Percentiles rank a stretch among this genome's conserved stretches.
Conservation (phyloP, 2,113 vertebrate genomes). For the Panthera uncia region DNA sequence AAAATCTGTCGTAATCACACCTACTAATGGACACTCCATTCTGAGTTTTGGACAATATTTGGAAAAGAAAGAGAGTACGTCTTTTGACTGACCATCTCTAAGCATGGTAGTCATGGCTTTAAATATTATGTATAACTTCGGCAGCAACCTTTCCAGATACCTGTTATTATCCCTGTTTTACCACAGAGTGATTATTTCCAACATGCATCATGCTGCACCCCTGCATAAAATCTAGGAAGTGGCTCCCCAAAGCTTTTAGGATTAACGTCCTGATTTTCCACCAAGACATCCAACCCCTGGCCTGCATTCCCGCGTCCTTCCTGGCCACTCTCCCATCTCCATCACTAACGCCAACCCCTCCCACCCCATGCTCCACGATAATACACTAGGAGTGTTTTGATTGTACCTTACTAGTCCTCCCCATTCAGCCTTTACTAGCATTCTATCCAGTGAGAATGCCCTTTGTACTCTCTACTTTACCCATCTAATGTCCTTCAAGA, state of each 20-base stretch:
- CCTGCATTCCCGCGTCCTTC: background rate
- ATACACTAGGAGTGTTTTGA: background rate
- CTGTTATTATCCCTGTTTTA: background rate
- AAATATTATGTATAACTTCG: background rate
- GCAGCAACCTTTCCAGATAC: background rate
- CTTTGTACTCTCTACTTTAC: background rate
- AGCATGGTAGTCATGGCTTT: background rate
- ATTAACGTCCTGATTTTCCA: slow-evolving; percentile 10
- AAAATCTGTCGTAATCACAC: background rate
- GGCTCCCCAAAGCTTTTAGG: background rate
- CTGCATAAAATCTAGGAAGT: background rate
- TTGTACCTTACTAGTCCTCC: background rate
- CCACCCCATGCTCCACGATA: rapidly evolving
- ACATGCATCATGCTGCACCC: background rate
- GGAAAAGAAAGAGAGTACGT: background rate
- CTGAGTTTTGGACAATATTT: background rate
- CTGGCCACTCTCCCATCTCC: background rate
- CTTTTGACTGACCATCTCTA: background rate
- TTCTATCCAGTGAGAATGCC: background rate
- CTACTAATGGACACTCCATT: background rate
- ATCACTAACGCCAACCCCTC: no score
- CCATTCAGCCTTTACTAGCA: background rate
- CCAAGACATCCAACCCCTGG: background rate
- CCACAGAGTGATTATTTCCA: background rate
- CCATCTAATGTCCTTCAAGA: background rate